Evolutionary conservation across 2,888 invertebrate species (phyloP), one percentile per base, ranked within the genome.

Genomic region (Atrina japonica): DNA sequence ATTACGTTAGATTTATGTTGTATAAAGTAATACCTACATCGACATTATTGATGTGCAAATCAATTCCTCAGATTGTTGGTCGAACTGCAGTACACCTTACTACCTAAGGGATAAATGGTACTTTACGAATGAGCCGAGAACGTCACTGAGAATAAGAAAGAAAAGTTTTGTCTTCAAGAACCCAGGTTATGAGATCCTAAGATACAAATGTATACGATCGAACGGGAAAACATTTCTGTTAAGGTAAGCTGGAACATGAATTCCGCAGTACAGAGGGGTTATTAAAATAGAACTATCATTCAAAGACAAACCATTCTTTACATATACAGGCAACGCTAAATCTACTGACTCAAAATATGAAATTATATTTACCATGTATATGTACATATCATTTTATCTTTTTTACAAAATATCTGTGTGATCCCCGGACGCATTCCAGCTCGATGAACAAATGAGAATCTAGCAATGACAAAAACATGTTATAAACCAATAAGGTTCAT

Each of bases 171-270:
- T 72, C 6, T 72, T 72, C 47, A 72, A 72, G 25, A 58, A 72
- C 9, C 58, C 66, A 3, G 71, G 70, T 1, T 63, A 70, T 29
- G 67, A 75, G 27, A 75, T 66, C 1, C 65, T 77, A 23, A 73
- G 79, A 11, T 81, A 75, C 66, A 78, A 73, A 35, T 82, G 82
- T 65, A 60, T 79, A 9, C 72, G 78, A 66, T 67, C 64, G 18
- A 66, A 59, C 25, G 79, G 78, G n/a, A 80, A 80, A 43, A 82
- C 79, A n/a, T 82, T 77, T 63, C 55, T 82, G 52, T 47, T 82
- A 16, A 79, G 79, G 82, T 82, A 73, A 41, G 35, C 35, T 35
- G 5, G 35, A 35, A 11, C 35, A 0, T 14, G 23, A 3, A 21
- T 21, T 50, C 14, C 18, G 25, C 1, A 21, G 6, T 14, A 50